Conservation (phyloP, 2,797 vertebrate genomes). For the Coccyzus lansbergi region DNA sequence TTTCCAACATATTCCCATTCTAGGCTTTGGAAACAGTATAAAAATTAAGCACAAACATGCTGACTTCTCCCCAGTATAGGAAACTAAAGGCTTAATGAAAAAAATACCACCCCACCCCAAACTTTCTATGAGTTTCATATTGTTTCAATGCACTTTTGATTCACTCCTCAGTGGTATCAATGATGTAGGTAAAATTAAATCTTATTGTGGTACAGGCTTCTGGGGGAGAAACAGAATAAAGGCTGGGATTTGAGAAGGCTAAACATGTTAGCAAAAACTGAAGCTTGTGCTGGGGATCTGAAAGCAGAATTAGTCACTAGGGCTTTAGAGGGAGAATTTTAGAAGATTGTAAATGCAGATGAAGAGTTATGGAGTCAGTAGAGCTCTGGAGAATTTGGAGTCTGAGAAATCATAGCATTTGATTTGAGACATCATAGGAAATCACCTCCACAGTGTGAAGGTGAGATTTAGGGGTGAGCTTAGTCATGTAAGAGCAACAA, state of each 20-base stretch:
- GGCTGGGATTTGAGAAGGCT: neutral
- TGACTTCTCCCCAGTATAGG: neutral
- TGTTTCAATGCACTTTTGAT: neutral
- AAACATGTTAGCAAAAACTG: neutral
- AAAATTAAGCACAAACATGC: neutral
- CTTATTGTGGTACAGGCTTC: neutral
- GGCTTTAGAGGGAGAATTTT: neutral
- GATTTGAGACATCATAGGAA: neutral
- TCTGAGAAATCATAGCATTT: neutral
- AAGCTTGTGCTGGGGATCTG: neutral
- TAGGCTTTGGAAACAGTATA: neutral
- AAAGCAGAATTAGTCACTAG: neutral
- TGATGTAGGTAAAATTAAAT: neutral
- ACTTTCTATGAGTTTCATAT: neutral
- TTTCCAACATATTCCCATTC: neutral
- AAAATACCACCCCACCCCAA: neutral
- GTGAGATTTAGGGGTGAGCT: neutral
- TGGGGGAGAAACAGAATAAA: neutral
- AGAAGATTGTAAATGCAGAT: neutral
- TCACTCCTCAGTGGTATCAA: neutral
- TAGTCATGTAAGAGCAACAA: neutral
- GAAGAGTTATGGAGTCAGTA: neutral
- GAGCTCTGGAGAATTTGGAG: neutral
- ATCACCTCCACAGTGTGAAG: neutral
- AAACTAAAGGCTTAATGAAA: neutral